Conservation (phyloP, 2,888 invertebrate species). For the Drosophila flavopinicola region DNA sequence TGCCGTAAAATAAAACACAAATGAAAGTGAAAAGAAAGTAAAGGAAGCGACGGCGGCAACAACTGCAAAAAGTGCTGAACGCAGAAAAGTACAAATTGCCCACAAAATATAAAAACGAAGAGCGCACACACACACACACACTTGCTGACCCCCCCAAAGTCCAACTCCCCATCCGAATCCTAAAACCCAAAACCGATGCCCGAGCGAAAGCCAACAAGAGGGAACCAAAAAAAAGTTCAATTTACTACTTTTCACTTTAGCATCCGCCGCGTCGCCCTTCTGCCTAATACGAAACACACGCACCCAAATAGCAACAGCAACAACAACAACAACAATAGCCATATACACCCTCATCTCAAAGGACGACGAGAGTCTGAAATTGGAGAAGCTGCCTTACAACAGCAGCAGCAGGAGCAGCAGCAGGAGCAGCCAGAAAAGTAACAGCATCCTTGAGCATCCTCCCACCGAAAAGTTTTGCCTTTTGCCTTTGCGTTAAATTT, state of each 20-base stretch:
- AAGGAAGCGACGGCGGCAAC: constrained; percentile 52
- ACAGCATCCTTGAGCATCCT: constrained; percentile 50
- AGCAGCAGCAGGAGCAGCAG: constrained; percentile 9
- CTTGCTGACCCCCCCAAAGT: no score
- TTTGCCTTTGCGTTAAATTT: constrained; percentile 77
- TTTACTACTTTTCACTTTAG: constrained; percentile 82
- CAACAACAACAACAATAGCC: constrained; percentile 13
- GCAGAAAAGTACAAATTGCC: constrained; percentile 82
- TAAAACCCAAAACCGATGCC: constrained; percentile 30
- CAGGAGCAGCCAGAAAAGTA: constrained; percentile 6
- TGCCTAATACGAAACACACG: constrained; percentile 57
- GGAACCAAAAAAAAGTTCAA: constrained; percentile 72
- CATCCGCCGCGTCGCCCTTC: constrained; percentile 59
- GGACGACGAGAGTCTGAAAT: constrained; percentile 64
- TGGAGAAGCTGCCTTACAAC: constrained; percentile 65
- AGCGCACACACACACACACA: constrained; percentile 16
- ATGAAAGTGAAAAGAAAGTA: constrained; percentile 79
- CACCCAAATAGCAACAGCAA: constrained; percentile 38
- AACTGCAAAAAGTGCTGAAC: constrained; percentile 78
- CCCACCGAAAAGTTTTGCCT: constrained; percentile 65
- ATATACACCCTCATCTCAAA: constrained; percentile 52
- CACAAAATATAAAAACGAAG: constrained; percentile 72
- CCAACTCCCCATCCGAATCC: not conserved
- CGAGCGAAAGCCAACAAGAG: constrained; percentile 42
- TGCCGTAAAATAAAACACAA: constrained; percentile 71